These are phyloP conservation scores for Oncorhynchus masou DNA, from an alignment of 2,113 vertebrate species.

Conservation along the genomic window DNA sequence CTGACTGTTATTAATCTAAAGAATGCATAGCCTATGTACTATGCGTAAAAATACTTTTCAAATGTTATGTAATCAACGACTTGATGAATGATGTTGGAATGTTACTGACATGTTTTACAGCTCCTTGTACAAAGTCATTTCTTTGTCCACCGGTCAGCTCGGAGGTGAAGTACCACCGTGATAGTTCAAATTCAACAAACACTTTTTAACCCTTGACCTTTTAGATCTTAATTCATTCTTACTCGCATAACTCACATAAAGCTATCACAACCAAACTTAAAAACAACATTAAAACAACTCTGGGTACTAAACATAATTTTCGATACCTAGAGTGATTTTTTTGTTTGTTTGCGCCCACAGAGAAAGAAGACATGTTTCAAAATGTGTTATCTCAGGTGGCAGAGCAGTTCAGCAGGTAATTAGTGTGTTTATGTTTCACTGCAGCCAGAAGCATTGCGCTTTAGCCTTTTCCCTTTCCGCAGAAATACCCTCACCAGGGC, in stretches of 20 bases:
- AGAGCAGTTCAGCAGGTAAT: slow-evolving; percentile 92
- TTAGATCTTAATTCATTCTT: no score
- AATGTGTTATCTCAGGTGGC: slow-evolving; percentile 86
- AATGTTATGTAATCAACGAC: no score
- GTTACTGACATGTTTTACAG: slow-evolving; percentile 69
- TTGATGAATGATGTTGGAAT: not conserved
- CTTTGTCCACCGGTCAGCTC: slow-evolving; percentile 77
- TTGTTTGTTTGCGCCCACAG: slow-evolving; percentile 62
- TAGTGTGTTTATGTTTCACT: not conserved
- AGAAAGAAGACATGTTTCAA: slow-evolving; percentile 91
- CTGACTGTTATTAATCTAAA: not conserved
- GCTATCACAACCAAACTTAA: no score
- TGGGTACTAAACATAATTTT: not conserved
- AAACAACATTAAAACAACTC: not conserved
- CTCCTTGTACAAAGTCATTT: slow-evolving; percentile 89
- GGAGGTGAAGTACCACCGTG: slow-evolving; percentile 75
- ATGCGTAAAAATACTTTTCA: no score
- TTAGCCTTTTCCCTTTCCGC: not conserved
- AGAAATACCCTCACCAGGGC: slow-evolving; percentile 14
- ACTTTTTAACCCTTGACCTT: no score
- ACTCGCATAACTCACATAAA: no score
- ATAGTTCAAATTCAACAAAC: not conserved
- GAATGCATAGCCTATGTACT: no score
- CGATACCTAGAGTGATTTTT: not conserved
- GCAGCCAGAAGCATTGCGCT: not conserved